Base-by-base conservation (phyloP, 2,113 vertebrate species). In the Catagonus wagneri region DNA sequence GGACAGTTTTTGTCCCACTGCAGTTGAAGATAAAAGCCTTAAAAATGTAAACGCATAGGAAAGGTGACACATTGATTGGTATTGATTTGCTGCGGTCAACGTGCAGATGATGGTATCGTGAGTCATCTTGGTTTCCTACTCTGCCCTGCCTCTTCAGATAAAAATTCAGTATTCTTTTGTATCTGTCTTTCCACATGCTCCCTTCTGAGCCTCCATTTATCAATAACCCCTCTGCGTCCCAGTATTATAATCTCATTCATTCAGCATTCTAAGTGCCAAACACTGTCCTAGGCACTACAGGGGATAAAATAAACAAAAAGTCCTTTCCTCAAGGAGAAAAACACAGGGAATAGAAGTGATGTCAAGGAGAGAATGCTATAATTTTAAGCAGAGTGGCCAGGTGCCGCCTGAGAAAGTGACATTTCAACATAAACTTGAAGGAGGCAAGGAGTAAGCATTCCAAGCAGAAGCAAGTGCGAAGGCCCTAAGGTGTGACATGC, bases 401-500 rank as follows among this genome's bases (percentile, higher is more conserved):
- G 44, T 36, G 17, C 60, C 39, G 92, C 56, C 20, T 61, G 60
- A 95, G 27, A 78, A 75, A 32, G 61, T 83, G 32, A 69, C 32
- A 80, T 84, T 92, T 85, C 92, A 94, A 44, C 44, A 93, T 94
- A 93, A 90, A 72, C 17, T 39, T 90, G 34, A 83, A 95, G 50
- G n/a, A 75, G n/a, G 54, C 52, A 56, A 65, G 14, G 2, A 90
- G 50, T 56, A 9, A 63, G 9, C n/a, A 78, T 83, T 75, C 54
- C 25, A 94, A 19, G 60, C 19, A 94, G 23, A 85, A 68, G 19
- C 20, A 39, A 68, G n/a, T 63, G 6, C 34, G 81, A 92, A 88
- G 71, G 29, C 13, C 36, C 52, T 89, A 63, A 74, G 36, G 14
- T 74, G 1, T 91, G 23, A 50, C 25, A 19, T n/a, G 13, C 54